Conservation (phyloP, 2,113 vertebrate species). For the Lampris megalopsis region DNA sequence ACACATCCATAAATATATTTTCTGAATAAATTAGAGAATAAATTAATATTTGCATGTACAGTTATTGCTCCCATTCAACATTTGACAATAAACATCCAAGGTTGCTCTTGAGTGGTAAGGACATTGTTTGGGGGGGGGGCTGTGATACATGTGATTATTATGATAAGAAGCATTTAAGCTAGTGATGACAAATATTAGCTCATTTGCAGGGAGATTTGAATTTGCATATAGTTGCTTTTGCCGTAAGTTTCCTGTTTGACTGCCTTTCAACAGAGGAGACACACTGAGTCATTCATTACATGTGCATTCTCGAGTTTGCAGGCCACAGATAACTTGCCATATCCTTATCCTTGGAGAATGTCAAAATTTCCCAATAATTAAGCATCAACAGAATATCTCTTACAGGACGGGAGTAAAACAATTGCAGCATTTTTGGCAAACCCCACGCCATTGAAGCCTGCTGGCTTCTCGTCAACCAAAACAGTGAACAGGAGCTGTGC, state of each 20-base stretch:
- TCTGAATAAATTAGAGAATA: slow-evolving; percentile 80
- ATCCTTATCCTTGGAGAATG: slow-evolving; percentile 14
- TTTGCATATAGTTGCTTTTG: slow-evolving; percentile 10
- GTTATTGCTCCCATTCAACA: slow-evolving; percentile 22
- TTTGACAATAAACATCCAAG: slow-evolving; percentile 52
- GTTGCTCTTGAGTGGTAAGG: slow-evolving; percentile 8
- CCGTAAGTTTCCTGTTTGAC: not conserved
- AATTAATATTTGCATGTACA: slow-evolving; percentile 54
- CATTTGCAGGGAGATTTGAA: not conserved
- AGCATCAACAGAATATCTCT: slow-evolving; percentile 38
- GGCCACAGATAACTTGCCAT: slow-evolving; percentile 20
- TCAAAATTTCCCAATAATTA: slow-evolving; percentile 34
- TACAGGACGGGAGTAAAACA: slow-evolving; percentile 44
- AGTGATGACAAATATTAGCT: slow-evolving; percentile 1
- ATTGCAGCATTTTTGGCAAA: slow-evolving; percentile 56
- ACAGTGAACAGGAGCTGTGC: slow-evolving; percentile 51
- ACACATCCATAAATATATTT: slow-evolving; percentile 72
- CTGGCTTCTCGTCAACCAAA: slow-evolving; percentile 67
- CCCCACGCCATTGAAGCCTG: slow-evolving; percentile 53
- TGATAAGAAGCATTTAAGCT: slow-evolving; percentile 36
- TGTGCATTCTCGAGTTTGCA: not conserved
- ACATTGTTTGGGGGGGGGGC: not conserved
- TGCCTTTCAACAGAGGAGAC: not conserved
- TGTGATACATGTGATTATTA: not conserved
- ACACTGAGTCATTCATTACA: slow-evolving; percentile 13